Evolutionary conservation across 2,113 vertebrate species (phyloP).

Genomic region (Herpetotheres cachinnans): DNA sequence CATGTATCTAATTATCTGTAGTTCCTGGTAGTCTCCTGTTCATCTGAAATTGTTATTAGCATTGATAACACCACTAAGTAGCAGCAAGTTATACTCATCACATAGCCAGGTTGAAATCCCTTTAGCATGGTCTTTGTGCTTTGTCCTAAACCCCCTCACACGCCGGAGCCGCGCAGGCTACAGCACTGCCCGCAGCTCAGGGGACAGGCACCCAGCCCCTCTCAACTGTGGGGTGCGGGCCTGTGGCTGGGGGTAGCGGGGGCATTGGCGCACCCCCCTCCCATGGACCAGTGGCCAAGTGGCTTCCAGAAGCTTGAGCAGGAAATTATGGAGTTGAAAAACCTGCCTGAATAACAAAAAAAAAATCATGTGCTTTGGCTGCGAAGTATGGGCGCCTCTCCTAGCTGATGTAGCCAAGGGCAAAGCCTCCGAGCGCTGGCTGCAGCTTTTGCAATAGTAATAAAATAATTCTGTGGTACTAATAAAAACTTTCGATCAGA

Average conservation of each 20-base stretch:
- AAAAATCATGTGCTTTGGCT: not conserved
- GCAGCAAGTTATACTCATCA: not conserved
- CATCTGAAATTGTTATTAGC: not conserved
- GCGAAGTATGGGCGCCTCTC: not conserved
- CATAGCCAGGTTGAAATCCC: not conserved
- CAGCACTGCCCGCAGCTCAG: not conserved
- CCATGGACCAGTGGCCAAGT: not conserved
- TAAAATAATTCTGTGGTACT: not conserved
- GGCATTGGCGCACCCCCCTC: no score
- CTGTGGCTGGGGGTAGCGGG: not conserved
- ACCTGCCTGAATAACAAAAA: not conserved
- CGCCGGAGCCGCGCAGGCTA: fast-evolving
- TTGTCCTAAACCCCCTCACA: not conserved
- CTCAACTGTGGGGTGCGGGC: not conserved
- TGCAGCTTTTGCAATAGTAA: not conserved
- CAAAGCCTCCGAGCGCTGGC: not conserved
- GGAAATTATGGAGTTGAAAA: not conserved
- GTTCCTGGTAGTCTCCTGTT: not conserved
- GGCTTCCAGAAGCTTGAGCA: not conserved
- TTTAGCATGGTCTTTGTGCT: not conserved
- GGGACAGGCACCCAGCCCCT: not conserved
- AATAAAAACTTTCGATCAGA: not conserved
- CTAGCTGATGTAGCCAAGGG: not conserved
- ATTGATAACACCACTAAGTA: not conserved
- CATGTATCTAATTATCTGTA: not conserved